Conservation (phyloP, 53 echinoderm and acorn worm genomes). For the Crossaster papposus region DNA sequence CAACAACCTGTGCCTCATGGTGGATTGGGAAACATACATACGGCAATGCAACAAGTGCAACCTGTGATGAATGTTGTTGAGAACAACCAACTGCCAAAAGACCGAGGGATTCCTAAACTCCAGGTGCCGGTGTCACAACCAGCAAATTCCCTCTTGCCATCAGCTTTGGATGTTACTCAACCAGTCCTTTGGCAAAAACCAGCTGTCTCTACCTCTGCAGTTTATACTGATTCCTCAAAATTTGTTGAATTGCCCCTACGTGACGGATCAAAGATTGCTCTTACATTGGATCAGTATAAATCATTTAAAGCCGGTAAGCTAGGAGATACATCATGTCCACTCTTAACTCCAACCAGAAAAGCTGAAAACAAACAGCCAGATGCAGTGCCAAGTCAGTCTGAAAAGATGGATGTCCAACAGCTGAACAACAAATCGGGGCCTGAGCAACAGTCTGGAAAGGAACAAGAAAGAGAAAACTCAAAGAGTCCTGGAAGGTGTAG, state of each 20-base stretch:
- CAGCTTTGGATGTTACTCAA: neutral
- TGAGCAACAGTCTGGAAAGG: neutral
- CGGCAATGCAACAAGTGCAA: neutral
- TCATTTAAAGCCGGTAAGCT: conserved; percentile 5
- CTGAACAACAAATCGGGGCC: neutral
- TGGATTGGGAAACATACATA: neutral
- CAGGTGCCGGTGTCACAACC: neutral
- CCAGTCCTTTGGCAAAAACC: neutral
- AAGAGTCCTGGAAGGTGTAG: neutral
- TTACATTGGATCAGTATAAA: conserved; percentile 24
- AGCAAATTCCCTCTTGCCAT: neutral
- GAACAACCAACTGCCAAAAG: neutral
- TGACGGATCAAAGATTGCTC: neutral
- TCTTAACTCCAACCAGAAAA: neutral
- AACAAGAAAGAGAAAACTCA: neutral
- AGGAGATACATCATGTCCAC: neutral
- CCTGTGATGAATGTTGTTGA: neutral
- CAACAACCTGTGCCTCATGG: neutral
- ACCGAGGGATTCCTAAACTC: neutral
- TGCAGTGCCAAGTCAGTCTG: neutral
- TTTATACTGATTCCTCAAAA: neutral
- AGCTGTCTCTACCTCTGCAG: neutral
- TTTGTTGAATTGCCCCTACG: neutral
- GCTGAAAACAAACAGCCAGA: neutral
- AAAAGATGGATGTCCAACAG: neutral